Base-by-base conservation (phyloP, 64 coral and sea anemone genomes). In the Anthopleura sola region DNA sequence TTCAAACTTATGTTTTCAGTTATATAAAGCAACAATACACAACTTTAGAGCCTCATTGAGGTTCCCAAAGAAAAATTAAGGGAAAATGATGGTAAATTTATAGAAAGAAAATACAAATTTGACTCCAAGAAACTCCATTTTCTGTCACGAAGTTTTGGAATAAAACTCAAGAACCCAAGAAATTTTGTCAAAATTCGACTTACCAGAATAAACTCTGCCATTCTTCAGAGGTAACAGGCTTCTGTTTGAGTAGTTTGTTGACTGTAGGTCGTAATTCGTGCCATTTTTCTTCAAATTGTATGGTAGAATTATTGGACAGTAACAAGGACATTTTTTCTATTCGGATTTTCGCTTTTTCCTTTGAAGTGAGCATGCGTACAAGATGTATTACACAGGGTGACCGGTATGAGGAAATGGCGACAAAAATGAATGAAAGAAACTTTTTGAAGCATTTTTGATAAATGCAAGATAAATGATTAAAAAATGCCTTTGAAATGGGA, bases 211-310 rank as follows among this genome's bases (percentile, higher is more conserved):
- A 85, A 80, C 88, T 89, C 47, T 96, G 94, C 94, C 94, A 96
- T 56, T 96, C 94, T 28, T 92, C 90, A 28, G 90, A 93, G 0
- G 86, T 87, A 33, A 96, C 94, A 1, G 94, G 75, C 47, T 96
- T 86, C 75, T 97, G 94, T 21, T 97, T 92, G 31, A 97, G 74
- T 26, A 97, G 60, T 84, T 97, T 97, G 50, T 97, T 97, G 21
- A 97, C 94, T 90, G 94, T 90, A 49, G 90, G 94, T 85, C 91
- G 92, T 48, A 97, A 34, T 60, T 92, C 87, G 77, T 90, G 87
- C 94, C 94, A 97, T 92, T 97, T 97, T 62, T 97, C 90, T 76
- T 97, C 94, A 85, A 97, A 97, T 87, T 97, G 94, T 49, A 90
- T 86, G 64, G 86, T 90, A 79, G 94, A 83, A 88, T 88, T 92